Evolutionary conservation across 2,888 invertebrate genomes (phyloP).

Genomic region (Aspidapion aeneum): DNA sequence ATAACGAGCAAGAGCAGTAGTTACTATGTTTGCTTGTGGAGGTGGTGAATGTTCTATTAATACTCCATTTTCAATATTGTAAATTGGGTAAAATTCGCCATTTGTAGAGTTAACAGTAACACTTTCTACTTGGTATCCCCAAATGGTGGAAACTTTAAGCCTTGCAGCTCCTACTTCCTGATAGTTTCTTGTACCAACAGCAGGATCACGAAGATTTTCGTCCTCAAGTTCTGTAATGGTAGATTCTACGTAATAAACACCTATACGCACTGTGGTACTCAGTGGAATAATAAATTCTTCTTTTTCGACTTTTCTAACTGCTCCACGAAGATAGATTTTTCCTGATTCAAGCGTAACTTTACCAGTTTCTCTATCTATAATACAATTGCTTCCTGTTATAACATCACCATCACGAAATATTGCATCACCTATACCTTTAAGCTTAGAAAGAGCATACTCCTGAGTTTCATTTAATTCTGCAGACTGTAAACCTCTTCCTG

Average conservation of each 20-base stretch:
- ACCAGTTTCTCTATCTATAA: too few relatives aligned
- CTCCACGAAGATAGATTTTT: constrained; percentile 9
- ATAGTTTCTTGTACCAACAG: constrained; percentile 7
- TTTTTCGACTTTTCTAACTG: constrained; percentile 9
- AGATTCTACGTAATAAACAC: constrained; percentile 10
- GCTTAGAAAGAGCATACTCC: too few relatives aligned
- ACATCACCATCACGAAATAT: too few relatives aligned
- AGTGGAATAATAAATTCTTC: constrained; percentile 7
- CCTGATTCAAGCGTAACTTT: too few relatives aligned
- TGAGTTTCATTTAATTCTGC: too few relatives aligned
- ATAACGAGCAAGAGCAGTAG: constrained; percentile 10
- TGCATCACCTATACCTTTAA: too few relatives aligned
- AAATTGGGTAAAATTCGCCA: constrained; percentile 8
- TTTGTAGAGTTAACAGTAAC: not conserved
- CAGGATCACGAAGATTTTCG: constrained; percentile 11
- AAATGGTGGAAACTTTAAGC: constrained; percentile 6
- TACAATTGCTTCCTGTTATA: too few relatives aligned
- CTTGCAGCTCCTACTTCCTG: constrained; percentile 10
- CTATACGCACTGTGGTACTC: not conserved
- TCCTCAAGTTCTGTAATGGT: constrained; percentile 12
- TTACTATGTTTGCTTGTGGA: constrained; percentile 9
- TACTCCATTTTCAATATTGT: constrained; percentile 9
- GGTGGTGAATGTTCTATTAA: constrained; percentile 8
- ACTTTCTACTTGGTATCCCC: constrained; percentile 1
- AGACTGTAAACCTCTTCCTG: too few relatives aligned